A percentile compares a stretch with the other conserved stretches of the same genome.
Evolutionary conservation across 2,797 vertebrate genomes (phyloP).

Genomic region (Karalla daura): DNA sequence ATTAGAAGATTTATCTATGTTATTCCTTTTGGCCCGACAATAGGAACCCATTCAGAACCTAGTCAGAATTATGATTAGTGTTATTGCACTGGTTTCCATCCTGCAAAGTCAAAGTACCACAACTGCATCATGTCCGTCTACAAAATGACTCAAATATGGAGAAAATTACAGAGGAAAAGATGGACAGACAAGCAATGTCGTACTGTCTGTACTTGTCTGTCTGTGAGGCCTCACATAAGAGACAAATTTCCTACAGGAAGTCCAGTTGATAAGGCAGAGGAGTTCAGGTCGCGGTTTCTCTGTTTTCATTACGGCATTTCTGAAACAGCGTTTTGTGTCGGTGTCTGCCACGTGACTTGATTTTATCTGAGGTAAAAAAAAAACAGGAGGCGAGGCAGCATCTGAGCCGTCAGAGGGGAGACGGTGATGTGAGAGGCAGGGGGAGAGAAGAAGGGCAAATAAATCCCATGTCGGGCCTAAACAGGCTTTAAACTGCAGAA

Average conservation of each 20-base stretch:
- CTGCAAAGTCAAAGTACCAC: too few species aligned
- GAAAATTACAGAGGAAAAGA: too few species aligned
- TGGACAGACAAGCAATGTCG: too few species aligned
- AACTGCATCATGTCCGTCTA: too few species aligned
- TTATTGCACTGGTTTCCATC: too few species aligned
- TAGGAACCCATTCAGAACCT: too few species aligned
- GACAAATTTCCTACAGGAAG: conserved; percentile 34
- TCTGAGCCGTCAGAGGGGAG: conserved; percentile 25
- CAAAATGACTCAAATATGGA: too few species aligned
- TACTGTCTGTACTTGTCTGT: too few species aligned
- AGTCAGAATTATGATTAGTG: too few species aligned
- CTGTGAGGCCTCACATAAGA: not conserved
- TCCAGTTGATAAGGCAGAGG: not conserved
- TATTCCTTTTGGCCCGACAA: too few species aligned
- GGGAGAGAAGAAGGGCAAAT: conserved; percentile 1
- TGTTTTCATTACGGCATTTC: conserved; percentile 19
- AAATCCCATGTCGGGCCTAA: conserved; percentile 30
- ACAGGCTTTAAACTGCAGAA: conserved; percentile 17
- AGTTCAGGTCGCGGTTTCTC: conserved; percentile 25
- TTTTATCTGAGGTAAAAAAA: conserved; percentile 54
- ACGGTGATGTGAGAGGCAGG: conserved; percentile 3
- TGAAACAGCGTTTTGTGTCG: too few species aligned
- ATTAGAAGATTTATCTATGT: too few species aligned
- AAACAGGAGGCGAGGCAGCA: conserved; percentile 23
- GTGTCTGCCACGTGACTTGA: conserved; percentile 32